Evolutionary conservation across 2,797 vertebrate species (phyloP).

Genomic region (Gephyroberyx darwinii): DNA sequence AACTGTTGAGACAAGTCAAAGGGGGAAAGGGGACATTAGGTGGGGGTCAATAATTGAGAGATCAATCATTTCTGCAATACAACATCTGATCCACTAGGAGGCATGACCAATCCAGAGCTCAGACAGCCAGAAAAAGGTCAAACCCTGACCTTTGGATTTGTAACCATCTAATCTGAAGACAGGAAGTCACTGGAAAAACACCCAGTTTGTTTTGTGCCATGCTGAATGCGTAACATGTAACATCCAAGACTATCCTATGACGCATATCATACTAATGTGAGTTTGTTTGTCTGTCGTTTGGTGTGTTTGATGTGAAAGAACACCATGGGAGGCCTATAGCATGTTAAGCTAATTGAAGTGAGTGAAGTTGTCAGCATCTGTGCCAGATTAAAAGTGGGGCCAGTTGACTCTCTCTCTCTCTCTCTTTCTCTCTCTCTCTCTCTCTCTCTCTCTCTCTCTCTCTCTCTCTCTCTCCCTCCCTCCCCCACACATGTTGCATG

Average conservation of each 20-base stretch:
- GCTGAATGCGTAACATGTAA: background rate
- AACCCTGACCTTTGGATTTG: constrained; percentile 18
- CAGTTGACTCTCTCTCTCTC: background rate
- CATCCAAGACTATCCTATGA: background rate
- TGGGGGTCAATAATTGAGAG: background rate
- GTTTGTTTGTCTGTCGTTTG: background rate
- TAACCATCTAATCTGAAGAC: constrained; percentile 1
- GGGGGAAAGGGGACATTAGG: constrained; percentile 25
- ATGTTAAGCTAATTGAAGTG: constrained; percentile 23
- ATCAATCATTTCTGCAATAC: constrained; percentile 12
- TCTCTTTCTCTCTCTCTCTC: background rate
- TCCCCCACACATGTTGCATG: no score
- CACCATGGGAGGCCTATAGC: background rate
- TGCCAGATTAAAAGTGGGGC: background rate
- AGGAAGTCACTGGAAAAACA: background rate
- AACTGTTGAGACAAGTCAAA: constrained; percentile 81
- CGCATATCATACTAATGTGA: background rate
- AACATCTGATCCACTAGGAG: constrained; percentile 50
- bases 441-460: background rate
- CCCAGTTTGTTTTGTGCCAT: background rate
- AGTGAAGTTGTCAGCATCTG: constrained; percentile 3
- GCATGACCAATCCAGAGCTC: constrained; percentile 28
- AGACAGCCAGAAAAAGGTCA: background rate
- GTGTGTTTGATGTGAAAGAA: constrained; percentile 7
- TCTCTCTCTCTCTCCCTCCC: background rate